Evolutionary conservation across 2,888 invertebrate genomes (phyloP), one percentile per base, ranked within the genome.

Genomic region (Pristionchus fissidentatus): DNA sequence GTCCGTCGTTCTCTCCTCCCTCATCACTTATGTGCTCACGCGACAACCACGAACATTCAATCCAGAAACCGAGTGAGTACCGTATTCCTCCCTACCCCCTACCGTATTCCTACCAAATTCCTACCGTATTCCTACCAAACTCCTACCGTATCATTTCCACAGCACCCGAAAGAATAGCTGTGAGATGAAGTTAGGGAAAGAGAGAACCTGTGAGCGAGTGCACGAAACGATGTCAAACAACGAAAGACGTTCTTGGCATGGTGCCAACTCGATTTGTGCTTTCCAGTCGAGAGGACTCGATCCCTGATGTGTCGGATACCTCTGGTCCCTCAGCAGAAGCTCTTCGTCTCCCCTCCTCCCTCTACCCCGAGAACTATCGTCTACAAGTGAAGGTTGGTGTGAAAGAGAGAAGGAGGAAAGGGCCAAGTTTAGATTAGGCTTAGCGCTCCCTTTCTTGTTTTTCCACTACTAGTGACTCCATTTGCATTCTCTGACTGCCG

Each of bases 381-480:
- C 32, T 81, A 29, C 60, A 62, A 41, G 43, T 81, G 46, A 81
- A 81, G 41, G 80, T 81, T n/a, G 62, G 57, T 38, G n/a, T 26
- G n/a, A 46, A 35, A 32, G 5, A 78, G 55, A 15, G 55, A 41
- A 79, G 19, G 60, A 41, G 43, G 79, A 3, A 29, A n/a, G 49
- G 29, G 26, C 1, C 35, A 7, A 57, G 79, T 55, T 57, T 55
- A 79, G 29, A 79, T 32, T 55, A 38, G 52, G 79, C 35, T 79
- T 79, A 55, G 32, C n/a, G 13, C 35, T 15, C 38, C 35, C 46
- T 46, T 26, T 77, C 49, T 77, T 5, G 3, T 77, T 77, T 49
- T 77, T 32, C 73, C 35, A 26, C n/a, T 77, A 22, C 77, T 49
- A 55, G 5, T 38, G n/a, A 49, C 19, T 49, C 29, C 49, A 77